These are phyloP conservation scores for Acronicta leporina DNA, from an alignment of 2,888 invertebrate genomes.

Conservation along the genomic window DNA sequence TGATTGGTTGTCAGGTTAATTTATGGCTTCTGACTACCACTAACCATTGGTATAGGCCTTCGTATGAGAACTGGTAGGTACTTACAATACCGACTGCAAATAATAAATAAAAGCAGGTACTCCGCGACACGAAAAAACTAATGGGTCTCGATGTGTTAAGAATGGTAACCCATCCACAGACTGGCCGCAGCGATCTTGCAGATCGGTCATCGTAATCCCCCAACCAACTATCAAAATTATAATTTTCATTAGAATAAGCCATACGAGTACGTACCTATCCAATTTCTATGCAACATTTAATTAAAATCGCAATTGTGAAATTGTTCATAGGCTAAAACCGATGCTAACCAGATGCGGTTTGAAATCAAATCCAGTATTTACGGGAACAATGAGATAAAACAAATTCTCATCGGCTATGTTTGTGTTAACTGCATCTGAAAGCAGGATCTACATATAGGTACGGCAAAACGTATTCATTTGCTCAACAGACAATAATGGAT, in stretches of 20 bases:
- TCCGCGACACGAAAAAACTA: no score
- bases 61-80: no score
- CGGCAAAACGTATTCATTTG: conserved; percentile 52
- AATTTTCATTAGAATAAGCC: background rate
- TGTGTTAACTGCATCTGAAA: conserved; percentile 50
- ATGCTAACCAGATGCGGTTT: conserved; percentile 40
- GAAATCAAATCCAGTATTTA: conserved; percentile 50
- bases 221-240: background rate
- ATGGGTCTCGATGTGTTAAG: no score
- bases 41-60: no score
- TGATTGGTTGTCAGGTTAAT: no score
- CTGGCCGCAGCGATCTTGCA: no score
- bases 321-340: conserved; percentile 35
- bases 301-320: conserved; percentile 38
- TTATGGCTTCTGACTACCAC: no score
- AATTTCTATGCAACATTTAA: conserved; percentile 21
- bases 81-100: no score
- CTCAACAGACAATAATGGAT: conserved; percentile 53
- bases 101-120: no score
- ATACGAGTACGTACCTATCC: no score
- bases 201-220: no score
- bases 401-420: conserved; percentile 56
- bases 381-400: conserved; percentile 54
- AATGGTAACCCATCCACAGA: no score
- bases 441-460: conserved; percentile 45